Evolutionary conservation across 2,113 vertebrate species (phyloP), one percentile per base, ranked within the genome.

Genomic region (Talpa occidentalis): DNA sequence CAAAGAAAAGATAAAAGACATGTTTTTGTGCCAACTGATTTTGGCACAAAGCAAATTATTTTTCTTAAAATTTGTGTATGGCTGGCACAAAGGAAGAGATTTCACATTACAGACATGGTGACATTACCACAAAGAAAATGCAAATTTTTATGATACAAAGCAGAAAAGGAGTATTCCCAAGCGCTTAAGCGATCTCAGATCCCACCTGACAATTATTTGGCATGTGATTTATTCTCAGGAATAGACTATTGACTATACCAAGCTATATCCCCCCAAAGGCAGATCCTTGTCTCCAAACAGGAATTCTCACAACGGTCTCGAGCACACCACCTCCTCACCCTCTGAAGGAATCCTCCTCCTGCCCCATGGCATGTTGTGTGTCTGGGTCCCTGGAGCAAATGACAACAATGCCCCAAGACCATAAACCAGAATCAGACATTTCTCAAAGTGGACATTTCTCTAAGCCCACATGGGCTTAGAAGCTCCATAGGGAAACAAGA

Each of bases 1-100:
- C 84, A 93, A 97, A 96, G 96, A 72, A 97, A 98, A 95, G 95
- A 97, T 97, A 96, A 97, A 94, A 89, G 93, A 72, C 74, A 86
- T 94, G 74, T 85, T 98, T 95, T 96, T 90, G 81, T 88, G 94
- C 74, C 85, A 77, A 86, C 76, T 96, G 94, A 95, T 97, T 96
- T 96, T 72, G 64, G 96, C 93, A 97, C 86, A 93, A 92, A 97
- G 92, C 93, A 93, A 67, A 96, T 84, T 94, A 85, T 62, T 97
- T 97, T 97, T 97, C 91, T 97, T 95, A 96, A 97, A 93, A 97
- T 91, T 95, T 95, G 95, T 77, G 89, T 1, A 93, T 79, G 81
- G 91, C n/a, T 24, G 73, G n/a, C n/a, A n/a, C 88, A 94, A 97
- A 52, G 88, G 82, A 95, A 96, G 94, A 91, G 15, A 72, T 79